These are phyloP conservation scores for Prenolepis imparis DNA, from an alignment of 2,888 invertebrate genomes.

Conservation along the genomic window DNA sequence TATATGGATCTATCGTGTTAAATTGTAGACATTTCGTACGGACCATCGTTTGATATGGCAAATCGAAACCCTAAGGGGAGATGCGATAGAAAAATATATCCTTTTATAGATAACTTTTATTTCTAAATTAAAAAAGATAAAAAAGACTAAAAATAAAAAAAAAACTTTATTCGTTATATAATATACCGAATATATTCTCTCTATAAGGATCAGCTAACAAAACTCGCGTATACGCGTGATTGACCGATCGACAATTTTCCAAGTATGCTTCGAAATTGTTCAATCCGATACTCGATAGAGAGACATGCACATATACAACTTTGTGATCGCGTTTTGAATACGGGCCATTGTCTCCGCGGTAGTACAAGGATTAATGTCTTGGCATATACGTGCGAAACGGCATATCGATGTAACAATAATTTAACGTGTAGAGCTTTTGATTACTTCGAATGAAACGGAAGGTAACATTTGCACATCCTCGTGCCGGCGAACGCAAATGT, in stretches of 20 bases:
- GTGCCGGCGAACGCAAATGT: constrained; percentile 41
- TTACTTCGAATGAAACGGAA: constrained; percentile 47
- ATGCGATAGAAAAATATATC: not conserved
- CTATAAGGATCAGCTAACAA: not conserved
- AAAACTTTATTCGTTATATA: not conserved
- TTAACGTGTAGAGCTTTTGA: constrained; percentile 52
- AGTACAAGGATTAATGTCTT: constrained; percentile 51
- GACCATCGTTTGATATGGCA: not conserved
- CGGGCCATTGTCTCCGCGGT: constrained; percentile 41
- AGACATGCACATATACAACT: not conserved
- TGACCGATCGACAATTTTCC: constrained; percentile 17
- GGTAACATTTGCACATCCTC: constrained; percentile 42
- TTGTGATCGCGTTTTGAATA: constrained; percentile 44
- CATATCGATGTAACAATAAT: constrained; percentile 51
- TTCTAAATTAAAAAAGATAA: not conserved
- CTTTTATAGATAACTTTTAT: not conserved
- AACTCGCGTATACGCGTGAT: constrained; percentile 21
- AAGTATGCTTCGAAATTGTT: constrained; percentile 29
- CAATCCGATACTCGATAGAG: constrained; percentile 22
- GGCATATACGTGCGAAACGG: constrained; percentile 36
- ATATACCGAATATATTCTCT: not conserved
- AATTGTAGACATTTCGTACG: constrained; percentile 23
- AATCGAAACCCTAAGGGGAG: not conserved
- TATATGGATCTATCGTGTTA: constrained; percentile 32
- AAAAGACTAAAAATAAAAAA: not conserved